Evolutionary conservation across 2,888 invertebrate species (phyloP).

Genomic region (Troglohyphantes excavatus): DNA sequence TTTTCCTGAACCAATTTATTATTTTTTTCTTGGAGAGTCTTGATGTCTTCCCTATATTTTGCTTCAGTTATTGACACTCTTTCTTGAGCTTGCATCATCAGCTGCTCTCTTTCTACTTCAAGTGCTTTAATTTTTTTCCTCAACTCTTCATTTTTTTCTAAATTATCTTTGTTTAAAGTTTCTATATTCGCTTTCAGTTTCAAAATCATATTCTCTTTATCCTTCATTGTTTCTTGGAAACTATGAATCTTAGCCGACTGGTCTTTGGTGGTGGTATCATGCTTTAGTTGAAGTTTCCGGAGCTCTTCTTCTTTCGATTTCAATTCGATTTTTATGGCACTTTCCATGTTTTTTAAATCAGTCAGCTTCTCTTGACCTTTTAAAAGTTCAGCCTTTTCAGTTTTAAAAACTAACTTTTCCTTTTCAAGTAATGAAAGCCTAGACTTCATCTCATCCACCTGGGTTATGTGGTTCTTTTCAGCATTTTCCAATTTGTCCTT

Average conservation of each 20-base stretch:
- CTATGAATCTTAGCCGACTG: constrained; percentile 51
- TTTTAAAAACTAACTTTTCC: constrained; percentile 29
- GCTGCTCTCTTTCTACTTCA: constrained; percentile 61
- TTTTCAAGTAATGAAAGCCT: constrained; percentile 44
- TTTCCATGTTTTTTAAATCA: constrained; percentile 29
- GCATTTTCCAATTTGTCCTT: constrained; percentile 72
- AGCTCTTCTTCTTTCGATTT: constrained; percentile 65
- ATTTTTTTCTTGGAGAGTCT: constrained; percentile 48
- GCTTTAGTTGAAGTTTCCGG: constrained; percentile 39
- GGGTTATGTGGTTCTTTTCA: constrained; percentile 64
- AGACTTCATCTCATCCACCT: constrained; percentile 62
- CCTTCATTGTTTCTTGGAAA: constrained; percentile 61
- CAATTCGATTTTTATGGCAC: constrained; percentile 40
- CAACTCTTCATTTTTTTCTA: constrained; percentile 45
- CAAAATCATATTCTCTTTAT: constrained; percentile 66
- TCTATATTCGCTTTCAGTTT: constrained; percentile 64
- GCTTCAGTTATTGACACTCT: constrained; percentile 65
- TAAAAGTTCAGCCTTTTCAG: constrained; percentile 38
- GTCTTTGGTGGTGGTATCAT: constrained; percentile 47
- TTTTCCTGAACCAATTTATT: constrained; percentile 51
- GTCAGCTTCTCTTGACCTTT: constrained; percentile 33
- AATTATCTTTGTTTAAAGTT: constrained; percentile 45
- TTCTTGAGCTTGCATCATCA: constrained; percentile 72
- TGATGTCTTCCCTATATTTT: constrained; percentile 69
- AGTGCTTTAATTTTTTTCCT: constrained; percentile 51